A percentile compares a stretch with the other conserved stretches of the same genome.
phyloP scores from a whole-genome alignment of 2,113 vertebrate genomes.

The Aramus guarauna region DNA sequence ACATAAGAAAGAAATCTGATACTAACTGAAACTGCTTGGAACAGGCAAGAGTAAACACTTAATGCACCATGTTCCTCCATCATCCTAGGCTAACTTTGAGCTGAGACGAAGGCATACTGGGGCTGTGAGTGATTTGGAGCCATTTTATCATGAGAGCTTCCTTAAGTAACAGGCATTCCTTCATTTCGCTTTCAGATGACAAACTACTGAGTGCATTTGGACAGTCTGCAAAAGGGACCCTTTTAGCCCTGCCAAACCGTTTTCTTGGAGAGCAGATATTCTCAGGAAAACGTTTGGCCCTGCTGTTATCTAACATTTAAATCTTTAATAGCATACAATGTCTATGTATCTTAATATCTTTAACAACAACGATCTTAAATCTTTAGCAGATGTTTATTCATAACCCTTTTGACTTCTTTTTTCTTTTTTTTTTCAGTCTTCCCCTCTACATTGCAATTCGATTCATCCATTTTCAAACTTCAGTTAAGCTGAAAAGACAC shows the following conservation, averaged over 20 bases:
- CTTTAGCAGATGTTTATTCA: not conserved
- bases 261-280: not conserved
- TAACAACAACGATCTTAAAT: not conserved
- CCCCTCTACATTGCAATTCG: not conserved
- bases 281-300: not conserved
- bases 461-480: not conserved
- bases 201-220: not conserved
- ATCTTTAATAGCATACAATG: not conserved
- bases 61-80: not conserved
- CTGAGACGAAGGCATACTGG: not conserved
- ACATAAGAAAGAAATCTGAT: not conserved
- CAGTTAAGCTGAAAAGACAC: slow-evolving; percentile 30
- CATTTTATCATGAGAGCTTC: not conserved
- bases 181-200: not conserved
- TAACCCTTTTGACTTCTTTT: not conserved
- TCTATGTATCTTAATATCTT: not conserved
- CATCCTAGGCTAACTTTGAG: not conserved
- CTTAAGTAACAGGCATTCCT: not conserved
- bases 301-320: not conserved
- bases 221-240: not conserved
- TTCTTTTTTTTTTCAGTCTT: not conserved
- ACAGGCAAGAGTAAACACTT: not conserved
- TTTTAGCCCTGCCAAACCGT: not conserved
- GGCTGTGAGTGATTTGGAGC: not conserved
- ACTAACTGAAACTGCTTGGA: not conserved